A percentile compares a stretch with the other conserved stretches of the same genome.
These are phyloP conservation scores for Lampris incognitus DNA, from an alignment of 2,113 vertebrate species.

Conservation along the genomic window DNA sequence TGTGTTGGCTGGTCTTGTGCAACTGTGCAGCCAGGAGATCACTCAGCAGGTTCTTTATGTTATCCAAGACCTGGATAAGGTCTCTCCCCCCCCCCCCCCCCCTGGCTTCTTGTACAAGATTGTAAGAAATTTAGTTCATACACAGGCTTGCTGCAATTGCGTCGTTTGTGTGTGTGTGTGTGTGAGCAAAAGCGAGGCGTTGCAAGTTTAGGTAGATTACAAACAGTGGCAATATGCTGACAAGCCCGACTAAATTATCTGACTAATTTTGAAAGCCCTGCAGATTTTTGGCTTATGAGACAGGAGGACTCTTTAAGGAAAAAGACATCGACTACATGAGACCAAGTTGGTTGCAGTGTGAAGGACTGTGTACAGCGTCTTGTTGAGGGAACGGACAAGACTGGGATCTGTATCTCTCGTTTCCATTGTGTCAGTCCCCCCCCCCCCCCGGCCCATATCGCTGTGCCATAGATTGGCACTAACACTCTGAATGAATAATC, in stretches of 20 bases:
- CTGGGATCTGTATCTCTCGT: too few species aligned
- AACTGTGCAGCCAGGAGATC: neutral
- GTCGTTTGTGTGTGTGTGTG: conserved; percentile 50
- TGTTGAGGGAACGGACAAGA: conserved; percentile 10
- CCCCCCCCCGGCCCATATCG: neutral
- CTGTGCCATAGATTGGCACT: too few species aligned
- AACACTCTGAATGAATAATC: too few species aligned
- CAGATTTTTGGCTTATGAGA: too few species aligned
- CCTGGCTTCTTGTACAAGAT: conserved; percentile 69
- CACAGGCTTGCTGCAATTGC: conserved; percentile 34
- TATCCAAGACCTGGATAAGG: neutral
- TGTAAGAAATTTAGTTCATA: conserved; percentile 56
- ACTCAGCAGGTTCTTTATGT: neutral
- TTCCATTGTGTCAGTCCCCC: neutral
- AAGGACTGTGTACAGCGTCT: neutral
- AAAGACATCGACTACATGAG: neutral
- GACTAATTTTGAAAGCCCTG: too few species aligned
- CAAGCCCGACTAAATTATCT: neutral
- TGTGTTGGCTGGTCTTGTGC: neutral
- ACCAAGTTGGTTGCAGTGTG: neutral
- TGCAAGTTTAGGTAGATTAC: conserved; percentile 29
- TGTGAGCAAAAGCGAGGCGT: conserved; percentile 52
- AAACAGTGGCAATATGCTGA: conserved; percentile 23
- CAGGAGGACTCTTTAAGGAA: too few species aligned
- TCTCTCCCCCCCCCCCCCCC: neutral